Conservation (phyloP, 1,140 invertebrate species). For the Sminthurides bifidus region DNA sequence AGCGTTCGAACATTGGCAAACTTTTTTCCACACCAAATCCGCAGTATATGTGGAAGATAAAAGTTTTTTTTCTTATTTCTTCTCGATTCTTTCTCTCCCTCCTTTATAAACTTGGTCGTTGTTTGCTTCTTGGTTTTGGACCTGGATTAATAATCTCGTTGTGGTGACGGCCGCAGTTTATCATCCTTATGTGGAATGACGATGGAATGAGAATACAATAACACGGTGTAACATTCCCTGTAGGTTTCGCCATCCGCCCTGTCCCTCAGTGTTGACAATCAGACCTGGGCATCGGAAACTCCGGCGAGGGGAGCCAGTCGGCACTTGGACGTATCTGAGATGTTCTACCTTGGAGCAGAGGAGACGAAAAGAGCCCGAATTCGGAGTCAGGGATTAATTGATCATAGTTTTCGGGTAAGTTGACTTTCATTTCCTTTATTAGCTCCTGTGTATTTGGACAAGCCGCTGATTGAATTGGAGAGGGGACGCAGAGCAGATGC, state of each 20-base stretch:
- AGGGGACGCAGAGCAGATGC: background rate
- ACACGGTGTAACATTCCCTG: background rate
- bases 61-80: too few species aligned
- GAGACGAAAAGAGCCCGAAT: conserved; percentile 34
- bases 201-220: background rate
- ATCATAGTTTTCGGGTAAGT: conserved; percentile 32
- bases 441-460: too few species aligned
- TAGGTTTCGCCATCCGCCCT: conserved; percentile 25
- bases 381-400: conserved; percentile 26
- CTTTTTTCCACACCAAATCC: too few species aligned
- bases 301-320: conserved; percentile 20
- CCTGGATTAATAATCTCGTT: too few species aligned
- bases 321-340: conserved; percentile 31
- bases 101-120: too few species aligned
- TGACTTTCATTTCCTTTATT: background rate
- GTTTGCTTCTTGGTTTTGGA: too few species aligned
- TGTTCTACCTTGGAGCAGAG: conserved; percentile 33
- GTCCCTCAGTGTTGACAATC: conserved; percentile 30
- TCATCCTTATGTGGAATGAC: too few species aligned
- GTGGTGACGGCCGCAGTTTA: too few species aligned
- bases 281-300: conserved; percentile 24
- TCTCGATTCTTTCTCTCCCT: too few species aligned
- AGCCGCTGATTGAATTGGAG: background rate
- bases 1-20: too few species aligned
- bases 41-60: too few species aligned